Evolutionary conservation across 2,797 vertebrate species (phyloP).

Genomic region (Thunnus albacares): DNA sequence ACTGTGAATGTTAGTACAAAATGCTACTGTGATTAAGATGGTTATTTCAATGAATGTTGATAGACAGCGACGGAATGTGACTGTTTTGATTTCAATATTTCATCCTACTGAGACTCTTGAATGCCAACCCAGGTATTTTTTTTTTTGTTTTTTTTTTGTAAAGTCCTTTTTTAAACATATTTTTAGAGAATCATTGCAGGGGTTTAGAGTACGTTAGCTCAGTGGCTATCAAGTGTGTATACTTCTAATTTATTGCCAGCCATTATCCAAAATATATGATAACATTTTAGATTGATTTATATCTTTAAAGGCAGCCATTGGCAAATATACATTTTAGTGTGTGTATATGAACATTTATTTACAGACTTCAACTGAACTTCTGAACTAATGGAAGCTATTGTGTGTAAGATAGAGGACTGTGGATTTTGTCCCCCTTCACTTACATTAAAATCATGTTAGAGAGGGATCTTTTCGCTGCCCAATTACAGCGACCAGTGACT

Average conservation of each 20-base stretch:
- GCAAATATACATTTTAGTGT: not conserved
- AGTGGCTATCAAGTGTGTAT: conserved; percentile 8
- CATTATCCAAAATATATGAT: conserved; percentile 24
- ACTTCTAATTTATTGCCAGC: conserved; percentile 5
- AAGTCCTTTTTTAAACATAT: not conserved
- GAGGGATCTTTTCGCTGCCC: too few species aligned
- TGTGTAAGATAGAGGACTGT: not conserved
- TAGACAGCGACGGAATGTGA: conserved; percentile 25
- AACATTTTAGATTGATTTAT: conserved; percentile 2
- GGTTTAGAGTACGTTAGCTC: not conserved
- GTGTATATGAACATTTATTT: not conserved
- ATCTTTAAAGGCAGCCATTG: conserved; percentile 3
- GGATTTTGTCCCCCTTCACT: not conserved
- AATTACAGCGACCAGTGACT: not conserved
- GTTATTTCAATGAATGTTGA: conserved; percentile 35
- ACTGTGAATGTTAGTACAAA: conserved; percentile 35
- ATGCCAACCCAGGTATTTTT: conserved; percentile 14
- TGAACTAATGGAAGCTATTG: not conserved
- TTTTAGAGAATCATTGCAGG: not conserved
- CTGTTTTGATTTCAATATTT: conserved; percentile 24
- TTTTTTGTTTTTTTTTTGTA: not conserved
- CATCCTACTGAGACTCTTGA: conserved; percentile 25
- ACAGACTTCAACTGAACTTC: not conserved
- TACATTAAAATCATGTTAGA: not conserved
- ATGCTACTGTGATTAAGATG: conserved; percentile 44